phyloP scores from a whole-genome alignment of 1,140 invertebrate genomes.

The Akabosia matsudoensis region DNA sequence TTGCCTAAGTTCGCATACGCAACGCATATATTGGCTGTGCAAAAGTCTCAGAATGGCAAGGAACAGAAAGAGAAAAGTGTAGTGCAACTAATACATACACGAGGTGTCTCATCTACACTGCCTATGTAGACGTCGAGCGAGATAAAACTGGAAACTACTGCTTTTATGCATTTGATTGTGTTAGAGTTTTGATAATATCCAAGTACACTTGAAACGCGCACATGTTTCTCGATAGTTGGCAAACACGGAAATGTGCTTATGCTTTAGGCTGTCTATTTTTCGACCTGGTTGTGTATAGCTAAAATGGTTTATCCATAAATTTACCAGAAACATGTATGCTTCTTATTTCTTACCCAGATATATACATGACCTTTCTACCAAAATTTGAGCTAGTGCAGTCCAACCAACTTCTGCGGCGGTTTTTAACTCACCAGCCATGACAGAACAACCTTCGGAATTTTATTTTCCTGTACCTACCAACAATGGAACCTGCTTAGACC shows the following conservation, averaged over 20 bases:
- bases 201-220: too few species aligned
- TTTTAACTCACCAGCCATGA: not conserved
- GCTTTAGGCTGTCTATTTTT: too few species aligned
- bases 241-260: too few species aligned
- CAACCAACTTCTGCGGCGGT: not conserved
- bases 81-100: not conserved
- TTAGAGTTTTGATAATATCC: too few species aligned
- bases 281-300: too few species aligned
- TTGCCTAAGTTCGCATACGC: not conserved
- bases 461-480: too few species aligned
- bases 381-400: not conserved
- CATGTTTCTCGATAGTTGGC: too few species aligned
- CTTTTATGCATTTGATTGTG: not conserved
- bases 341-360: not conserved
- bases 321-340: not conserved
- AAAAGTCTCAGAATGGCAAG: not conserved
- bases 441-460: too few species aligned
- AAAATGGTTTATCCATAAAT: not conserved
- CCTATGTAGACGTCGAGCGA: not conserved
- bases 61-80: not conserved
- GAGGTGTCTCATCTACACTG: not conserved
- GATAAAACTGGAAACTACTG: conserved; percentile 7
- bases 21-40: not conserved
- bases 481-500: too few species aligned
- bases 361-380: not conserved